Evolutionary conservation across 2,113 vertebrate species (phyloP).

Genomic region (Grammomys surdaster): DNA sequence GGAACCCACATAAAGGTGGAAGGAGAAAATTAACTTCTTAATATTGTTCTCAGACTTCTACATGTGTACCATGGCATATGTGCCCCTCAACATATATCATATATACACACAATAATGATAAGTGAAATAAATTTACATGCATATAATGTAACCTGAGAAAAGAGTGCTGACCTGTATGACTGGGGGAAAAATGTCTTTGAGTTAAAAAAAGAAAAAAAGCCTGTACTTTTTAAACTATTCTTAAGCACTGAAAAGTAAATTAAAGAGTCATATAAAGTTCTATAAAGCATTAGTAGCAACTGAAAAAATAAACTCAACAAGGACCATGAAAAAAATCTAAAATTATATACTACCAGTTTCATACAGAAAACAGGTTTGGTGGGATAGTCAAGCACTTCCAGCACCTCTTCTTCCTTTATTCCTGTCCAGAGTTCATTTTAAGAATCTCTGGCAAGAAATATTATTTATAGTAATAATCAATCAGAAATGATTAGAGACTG

Average conservation of each 20-base stretch:
- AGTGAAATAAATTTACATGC: neutral
- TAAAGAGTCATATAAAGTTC: conserved; percentile 50
- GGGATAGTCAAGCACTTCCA: conserved; percentile 60
- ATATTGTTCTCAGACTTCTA: neutral
- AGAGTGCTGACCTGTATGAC: neutral
- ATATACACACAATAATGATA: neutral
- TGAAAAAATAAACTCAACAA: conserved; percentile 52
- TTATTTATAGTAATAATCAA: conserved; percentile 1
- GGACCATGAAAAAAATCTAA: conserved; percentile 47
- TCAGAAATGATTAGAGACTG: conserved; percentile 52
- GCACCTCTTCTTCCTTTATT: conserved; percentile 47
- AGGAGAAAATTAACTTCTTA: neutral
- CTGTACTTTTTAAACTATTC: conserved; percentile 16
- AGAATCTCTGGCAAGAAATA: conserved; percentile 46
- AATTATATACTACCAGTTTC: conserved; percentile 59
- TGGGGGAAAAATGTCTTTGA: neutral
- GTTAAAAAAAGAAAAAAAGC: neutral
- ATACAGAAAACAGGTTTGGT: conserved; percentile 30
- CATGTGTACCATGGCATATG: neutral
- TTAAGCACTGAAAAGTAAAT: conserved; percentile 47
- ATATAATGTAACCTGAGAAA: conserved; percentile 24
- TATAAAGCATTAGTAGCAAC: conserved; percentile 56
- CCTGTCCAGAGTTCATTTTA: conserved; percentile 45
- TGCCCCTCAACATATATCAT: neutral
- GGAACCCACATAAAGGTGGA: neutral